These are phyloP conservation scores for Drosophila willistoni DNA, from an alignment of 1,140 invertebrate genomes.

Conservation along the genomic window DNA sequence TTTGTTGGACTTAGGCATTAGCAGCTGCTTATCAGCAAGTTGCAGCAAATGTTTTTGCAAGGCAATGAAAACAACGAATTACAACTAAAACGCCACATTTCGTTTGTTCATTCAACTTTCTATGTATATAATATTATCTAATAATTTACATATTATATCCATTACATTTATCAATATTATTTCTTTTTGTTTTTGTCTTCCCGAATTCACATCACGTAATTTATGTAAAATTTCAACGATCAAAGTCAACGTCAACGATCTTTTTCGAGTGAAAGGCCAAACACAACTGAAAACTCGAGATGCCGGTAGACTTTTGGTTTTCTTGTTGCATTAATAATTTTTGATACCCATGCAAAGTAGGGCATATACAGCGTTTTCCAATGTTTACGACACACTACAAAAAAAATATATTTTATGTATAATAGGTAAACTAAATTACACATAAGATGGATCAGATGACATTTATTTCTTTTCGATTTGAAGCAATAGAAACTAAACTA, in stretches of 20 bases:
- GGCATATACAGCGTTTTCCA: not conserved
- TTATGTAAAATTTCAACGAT: constrained; percentile 14
- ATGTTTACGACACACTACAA: not conserved
- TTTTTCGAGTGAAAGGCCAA: constrained; percentile 40
- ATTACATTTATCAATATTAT: constrained; percentile 1
- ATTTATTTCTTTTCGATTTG: too few species aligned
- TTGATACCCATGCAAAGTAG: not conserved
- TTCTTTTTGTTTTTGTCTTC: too few species aligned
- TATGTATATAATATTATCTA: not conserved
- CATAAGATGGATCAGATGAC: too few species aligned
- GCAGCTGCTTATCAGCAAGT: constrained; percentile 52
- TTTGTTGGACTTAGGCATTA: not conserved
- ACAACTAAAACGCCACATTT: too few species aligned
- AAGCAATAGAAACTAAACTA: too few species aligned
- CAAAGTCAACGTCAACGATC: constrained; percentile 25
- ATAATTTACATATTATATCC: not conserved
- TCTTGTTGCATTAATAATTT: not conserved
- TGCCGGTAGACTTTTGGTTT: constrained; percentile 29
- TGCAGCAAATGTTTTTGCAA: constrained; percentile 3
- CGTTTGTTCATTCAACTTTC: too few species aligned
- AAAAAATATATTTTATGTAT: too few species aligned
- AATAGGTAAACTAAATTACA: too few species aligned
- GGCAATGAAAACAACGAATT: not conserved
- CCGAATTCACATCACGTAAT: constrained; percentile 3
- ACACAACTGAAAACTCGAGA: constrained; percentile 48